Conservation (phyloP, 2,888 invertebrate species). For the Drosophila parthenogenetica region DNA sequence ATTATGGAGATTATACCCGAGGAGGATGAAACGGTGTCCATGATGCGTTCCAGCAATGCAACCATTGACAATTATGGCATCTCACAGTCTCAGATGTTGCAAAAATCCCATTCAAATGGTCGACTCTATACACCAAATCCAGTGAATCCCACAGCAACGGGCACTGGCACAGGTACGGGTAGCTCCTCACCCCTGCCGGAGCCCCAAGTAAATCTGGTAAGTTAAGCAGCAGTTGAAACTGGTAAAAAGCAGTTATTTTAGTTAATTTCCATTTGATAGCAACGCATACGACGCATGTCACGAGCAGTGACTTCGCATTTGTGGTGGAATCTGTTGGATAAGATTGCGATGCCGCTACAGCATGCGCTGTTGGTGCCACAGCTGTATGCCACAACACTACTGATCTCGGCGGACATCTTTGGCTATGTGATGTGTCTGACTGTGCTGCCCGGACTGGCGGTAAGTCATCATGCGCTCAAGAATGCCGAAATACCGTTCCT, state of each 20-base stretch:
- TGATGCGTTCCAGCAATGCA: slow-evolving; percentile 83
- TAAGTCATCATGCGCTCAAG: slow-evolving; percentile 83
- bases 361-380: slow-evolving; percentile 82
- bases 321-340: slow-evolving; percentile 81
- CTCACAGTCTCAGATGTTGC: slow-evolving; percentile 72
- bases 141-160: slow-evolving; percentile 11
- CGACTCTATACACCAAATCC: slow-evolving; percentile 57
- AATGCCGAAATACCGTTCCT: slow-evolving; percentile 84
- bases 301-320: slow-evolving; percentile 79
- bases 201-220: slow-evolving; percentile 62
- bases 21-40: slow-evolving; percentile 83
- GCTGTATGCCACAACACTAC: slow-evolving; percentile 83
- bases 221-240: background rate
- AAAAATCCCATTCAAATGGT: slow-evolving; percentile 74
- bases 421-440: slow-evolving; percentile 85
- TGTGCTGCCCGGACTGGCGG: slow-evolving; percentile 83
- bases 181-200: slow-evolving; percentile 65
- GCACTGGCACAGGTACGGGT: slow-evolving; percentile 50
- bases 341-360: slow-evolving; percentile 81
- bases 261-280: slow-evolving; percentile 40
- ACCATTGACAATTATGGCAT: slow-evolving; percentile 82
- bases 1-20: slow-evolving; percentile 85
- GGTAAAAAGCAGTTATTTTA: background rate
- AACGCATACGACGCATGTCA: slow-evolving; percentile 82
- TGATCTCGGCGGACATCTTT: slow-evolving; percentile 83